Percentiles rank a stretch among this genome's conserved stretches.
Conservation (phyloP, 2,888 invertebrate genomes). For the Pogonocherus hispidulus region DNA sequence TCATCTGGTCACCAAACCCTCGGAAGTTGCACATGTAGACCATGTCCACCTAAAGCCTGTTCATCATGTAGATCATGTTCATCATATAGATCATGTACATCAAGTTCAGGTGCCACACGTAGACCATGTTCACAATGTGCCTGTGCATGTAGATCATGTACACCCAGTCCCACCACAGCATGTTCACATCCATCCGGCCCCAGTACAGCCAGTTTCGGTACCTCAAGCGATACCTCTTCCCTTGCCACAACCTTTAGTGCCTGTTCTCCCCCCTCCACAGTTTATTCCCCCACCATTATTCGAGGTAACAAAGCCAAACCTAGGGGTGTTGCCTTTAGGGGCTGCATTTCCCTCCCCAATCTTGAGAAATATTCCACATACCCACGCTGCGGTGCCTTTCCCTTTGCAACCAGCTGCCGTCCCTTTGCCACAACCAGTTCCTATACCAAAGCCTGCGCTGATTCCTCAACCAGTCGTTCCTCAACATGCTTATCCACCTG, state of each 20-base stretch:
- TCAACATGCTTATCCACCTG: slow-evolving; percentile 36
- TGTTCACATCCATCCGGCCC: slow-evolving; percentile 34
- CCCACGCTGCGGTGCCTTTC: slow-evolving; percentile 21
- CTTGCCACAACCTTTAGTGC: slow-evolving; percentile 28
- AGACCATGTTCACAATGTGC: slow-evolving; percentile 36
- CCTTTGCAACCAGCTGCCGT: slow-evolving; percentile 38
- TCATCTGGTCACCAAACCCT: slow-evolving; percentile 27
- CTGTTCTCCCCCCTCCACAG: slow-evolving; percentile 37
- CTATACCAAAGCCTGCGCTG: slow-evolving; percentile 28
- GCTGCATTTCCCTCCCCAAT: slow-evolving; percentile 56
- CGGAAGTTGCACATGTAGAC: slow-evolving; percentile 28
- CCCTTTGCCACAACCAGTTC: slow-evolving; percentile 21
- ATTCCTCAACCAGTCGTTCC: slow-evolving; percentile 23
- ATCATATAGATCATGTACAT: slow-evolving; percentile 21
- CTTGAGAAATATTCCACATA: slow-evolving; percentile 46
- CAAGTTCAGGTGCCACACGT: slow-evolving; percentile 37
- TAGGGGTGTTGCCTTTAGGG: slow-evolving; percentile 60
- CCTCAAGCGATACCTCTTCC: slow-evolving; percentile 18
- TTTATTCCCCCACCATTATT: slow-evolving; percentile 53
- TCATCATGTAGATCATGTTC: slow-evolving; percentile 50
- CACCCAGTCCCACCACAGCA: slow-evolving; percentile 17
- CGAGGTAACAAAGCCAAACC: slow-evolving; percentile 59
- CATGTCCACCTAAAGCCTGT: slow-evolving; percentile 47
- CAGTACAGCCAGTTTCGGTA: slow-evolving; percentile 23
- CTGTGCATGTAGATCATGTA: slow-evolving; percentile 31